Percentiles rank a stretch among this genome's conserved stretches.
Conservation (phyloP, 2,888 invertebrate species). For the Andrena fulva region DNA sequence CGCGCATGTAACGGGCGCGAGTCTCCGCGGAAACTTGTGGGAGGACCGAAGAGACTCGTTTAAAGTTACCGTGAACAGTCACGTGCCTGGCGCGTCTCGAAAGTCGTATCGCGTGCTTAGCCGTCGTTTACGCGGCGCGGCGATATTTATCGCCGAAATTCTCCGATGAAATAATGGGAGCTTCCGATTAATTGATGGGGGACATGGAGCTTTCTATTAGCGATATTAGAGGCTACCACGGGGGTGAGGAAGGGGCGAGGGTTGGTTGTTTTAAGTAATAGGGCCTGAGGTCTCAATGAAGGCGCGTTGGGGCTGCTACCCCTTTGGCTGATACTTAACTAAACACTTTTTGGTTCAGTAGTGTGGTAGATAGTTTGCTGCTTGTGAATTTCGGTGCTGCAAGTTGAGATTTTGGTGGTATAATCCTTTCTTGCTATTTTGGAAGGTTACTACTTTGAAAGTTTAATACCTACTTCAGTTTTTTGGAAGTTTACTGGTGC, state of each 20-base stretch:
- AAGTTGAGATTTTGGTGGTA: too few species aligned
- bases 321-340: too few species aligned
- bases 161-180: slow-evolving; percentile 26
- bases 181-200: slow-evolving; percentile 47
- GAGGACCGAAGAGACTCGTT: slow-evolving; percentile 71
- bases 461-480: too few species aligned
- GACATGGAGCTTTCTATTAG: slow-evolving; percentile 32
- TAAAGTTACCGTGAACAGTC: slow-evolving; percentile 71
- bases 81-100: slow-evolving; percentile 69
- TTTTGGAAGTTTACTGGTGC: too few species aligned
- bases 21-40: slow-evolving; percentile 59
- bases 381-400: too few species aligned
- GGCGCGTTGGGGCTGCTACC: too few species aligned
- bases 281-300: too few species aligned
- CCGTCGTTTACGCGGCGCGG: slow-evolving; percentile 44
- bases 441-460: too few species aligned
- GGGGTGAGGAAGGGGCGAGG: background rate
- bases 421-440: too few species aligned
- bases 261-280: background rate
- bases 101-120: slow-evolving; percentile 60
- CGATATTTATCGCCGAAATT: slow-evolving; percentile 46
- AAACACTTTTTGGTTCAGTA: too few species aligned
- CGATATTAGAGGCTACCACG: background rate
- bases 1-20: slow-evolving; percentile 41
- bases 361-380: too few species aligned